Percentiles rank a stretch among this genome's conserved stretches.
These are phyloP conservation scores for Barypeithes pellucidus DNA, from an alignment of 2,888 invertebrate species.

Conservation along the genomic window DNA sequence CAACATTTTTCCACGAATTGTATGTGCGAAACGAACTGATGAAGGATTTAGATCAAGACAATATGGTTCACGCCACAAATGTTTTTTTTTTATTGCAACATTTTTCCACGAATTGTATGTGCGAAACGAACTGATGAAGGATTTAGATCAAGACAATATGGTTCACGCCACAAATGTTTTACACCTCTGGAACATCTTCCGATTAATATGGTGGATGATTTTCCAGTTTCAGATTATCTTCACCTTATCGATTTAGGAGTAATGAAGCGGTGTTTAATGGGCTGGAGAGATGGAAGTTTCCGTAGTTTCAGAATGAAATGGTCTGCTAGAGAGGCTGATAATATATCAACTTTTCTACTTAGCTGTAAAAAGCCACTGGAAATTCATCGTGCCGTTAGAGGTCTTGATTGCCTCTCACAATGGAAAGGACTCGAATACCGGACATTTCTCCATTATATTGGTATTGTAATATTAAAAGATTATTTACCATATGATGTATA, in stretches of 20 bases:
- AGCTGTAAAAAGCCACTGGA: slow-evolving; percentile 53
- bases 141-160: slow-evolving; percentile 45
- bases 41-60: slow-evolving; percentile 39
- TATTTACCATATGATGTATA: slow-evolving; percentile 41
- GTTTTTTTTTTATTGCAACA: slow-evolving; percentile 7
- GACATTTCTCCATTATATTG: slow-evolving; percentile 27
- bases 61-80: slow-evolving; percentile 51
- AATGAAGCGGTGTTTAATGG: slow-evolving; percentile 51
- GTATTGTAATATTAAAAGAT: slow-evolving; percentile 30
- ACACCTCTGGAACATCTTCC: slow-evolving; percentile 40
- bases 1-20: slow-evolving; percentile 42
- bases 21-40: slow-evolving; percentile 43
- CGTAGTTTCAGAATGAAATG: slow-evolving; percentile 51
- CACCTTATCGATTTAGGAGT: slow-evolving; percentile 50
- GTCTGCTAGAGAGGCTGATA: slow-evolving; percentile 46
- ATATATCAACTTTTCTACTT: slow-evolving; percentile 46
- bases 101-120: slow-evolving; percentile 46
- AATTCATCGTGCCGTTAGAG: slow-evolving; percentile 54
- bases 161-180: slow-evolving; percentile 46
- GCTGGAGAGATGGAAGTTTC: slow-evolving; percentile 55
- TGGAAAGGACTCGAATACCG: slow-evolving; percentile 34
- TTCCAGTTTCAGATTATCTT: slow-evolving; percentile 49
- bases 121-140: slow-evolving; percentile 42
- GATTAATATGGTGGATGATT: slow-evolving; percentile 51
- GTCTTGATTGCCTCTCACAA: slow-evolving; percentile 36